Evolutionary conservation across 2,113 vertebrate species (phyloP).

Genomic region (Microtus montanus): DNA sequence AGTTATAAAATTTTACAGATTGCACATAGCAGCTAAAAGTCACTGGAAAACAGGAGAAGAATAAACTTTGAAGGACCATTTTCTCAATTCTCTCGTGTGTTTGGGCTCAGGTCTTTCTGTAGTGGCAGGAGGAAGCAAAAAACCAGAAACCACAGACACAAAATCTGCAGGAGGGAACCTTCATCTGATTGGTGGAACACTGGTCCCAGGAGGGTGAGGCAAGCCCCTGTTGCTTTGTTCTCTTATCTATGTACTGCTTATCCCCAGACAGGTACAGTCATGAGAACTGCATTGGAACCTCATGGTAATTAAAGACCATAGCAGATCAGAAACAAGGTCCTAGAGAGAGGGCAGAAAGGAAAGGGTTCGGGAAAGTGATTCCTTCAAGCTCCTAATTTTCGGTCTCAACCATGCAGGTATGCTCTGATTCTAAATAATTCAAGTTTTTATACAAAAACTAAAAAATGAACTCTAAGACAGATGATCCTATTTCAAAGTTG

Average conservation of each 20-base stretch:
- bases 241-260: not conserved
- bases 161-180: not conserved
- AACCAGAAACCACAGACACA: not conserved
- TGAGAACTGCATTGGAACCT: not conserved
- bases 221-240: not conserved
- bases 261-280: not conserved
- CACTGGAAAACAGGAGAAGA: not conserved
- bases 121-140: not conserved
- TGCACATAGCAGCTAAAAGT: not conserved
- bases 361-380: not conserved
- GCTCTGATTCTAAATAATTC: not conserved
- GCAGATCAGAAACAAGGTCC: not conserved
- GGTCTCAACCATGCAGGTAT: not conserved
- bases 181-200: not conserved
- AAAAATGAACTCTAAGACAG: not conserved
- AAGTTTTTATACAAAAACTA: not conserved
- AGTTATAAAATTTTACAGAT: not conserved
- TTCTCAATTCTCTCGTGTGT: not conserved
- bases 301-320: not conserved
- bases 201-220: not conserved
- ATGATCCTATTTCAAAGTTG: not conserved
- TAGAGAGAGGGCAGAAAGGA: not conserved
- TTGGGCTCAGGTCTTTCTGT: slow-evolving; percentile 22
- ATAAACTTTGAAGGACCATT: slow-evolving; percentile 8
- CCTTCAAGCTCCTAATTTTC: not conserved